A percentile compares a stretch with the other conserved stretches of the same genome.
These are phyloP conservation scores for Hemistola chrysoprasaria DNA, from an alignment of 2,888 invertebrate species.

Conservation along the genomic window DNA sequence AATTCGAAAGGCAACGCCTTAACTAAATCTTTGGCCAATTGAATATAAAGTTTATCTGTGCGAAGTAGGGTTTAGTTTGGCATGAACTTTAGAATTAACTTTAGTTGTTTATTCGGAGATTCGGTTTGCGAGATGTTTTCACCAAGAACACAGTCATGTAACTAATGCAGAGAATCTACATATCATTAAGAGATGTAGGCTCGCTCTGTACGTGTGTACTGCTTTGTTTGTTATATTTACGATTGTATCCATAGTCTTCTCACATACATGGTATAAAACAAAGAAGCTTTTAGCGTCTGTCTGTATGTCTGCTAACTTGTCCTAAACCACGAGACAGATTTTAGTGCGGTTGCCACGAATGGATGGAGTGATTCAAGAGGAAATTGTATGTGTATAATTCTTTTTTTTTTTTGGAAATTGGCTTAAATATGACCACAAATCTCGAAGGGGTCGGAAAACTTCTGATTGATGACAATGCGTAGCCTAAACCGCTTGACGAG, in stretches of 20 bases:
- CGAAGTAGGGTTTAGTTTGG: constrained; percentile 31
- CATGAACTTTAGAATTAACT: constrained; percentile 25
- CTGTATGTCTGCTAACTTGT: no score
- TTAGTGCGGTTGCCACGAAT: no score
- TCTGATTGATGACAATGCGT: no score
- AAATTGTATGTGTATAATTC: no score
- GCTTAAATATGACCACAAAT: no score
- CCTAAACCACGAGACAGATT: no score
- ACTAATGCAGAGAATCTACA: constrained; percentile 81
- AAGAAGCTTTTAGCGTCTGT: no score
- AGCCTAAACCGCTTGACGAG: no score
- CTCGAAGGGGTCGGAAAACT: no score
- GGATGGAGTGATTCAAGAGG: no score
- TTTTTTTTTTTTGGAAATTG: no score
- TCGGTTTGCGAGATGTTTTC: constrained; percentile 75
- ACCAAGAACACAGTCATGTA: constrained; percentile 80
- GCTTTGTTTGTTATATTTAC: constrained; percentile 79
- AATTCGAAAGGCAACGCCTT: constrained; percentile 31
- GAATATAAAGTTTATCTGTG: constrained; percentile 28
- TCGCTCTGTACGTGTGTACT: constrained; percentile 75
- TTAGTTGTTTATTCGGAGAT: constrained; percentile 24
- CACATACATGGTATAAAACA: no score
- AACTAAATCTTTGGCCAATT: constrained; percentile 17
- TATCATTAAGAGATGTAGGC: constrained; percentile 81
- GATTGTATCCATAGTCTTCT: constrained; percentile 50